phyloP scores from a whole-genome alignment of 2,113 vertebrate genomes.

The Desmodus rotundus region DNA sequence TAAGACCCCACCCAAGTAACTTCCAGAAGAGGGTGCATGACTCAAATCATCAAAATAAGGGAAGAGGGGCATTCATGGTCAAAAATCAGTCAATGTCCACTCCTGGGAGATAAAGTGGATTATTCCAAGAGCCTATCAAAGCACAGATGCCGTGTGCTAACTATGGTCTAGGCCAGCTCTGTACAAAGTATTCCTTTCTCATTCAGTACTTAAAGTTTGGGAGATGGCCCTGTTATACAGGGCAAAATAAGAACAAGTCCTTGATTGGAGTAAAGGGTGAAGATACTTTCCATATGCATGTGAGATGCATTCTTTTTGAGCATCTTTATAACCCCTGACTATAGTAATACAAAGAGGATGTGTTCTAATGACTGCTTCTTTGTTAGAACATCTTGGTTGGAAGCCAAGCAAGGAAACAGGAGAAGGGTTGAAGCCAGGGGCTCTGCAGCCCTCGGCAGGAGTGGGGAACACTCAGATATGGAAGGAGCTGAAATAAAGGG shows the following conservation, averaged over 20 bases:
- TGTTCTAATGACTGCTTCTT: conserved; percentile 43
- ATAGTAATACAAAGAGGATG: background rate
- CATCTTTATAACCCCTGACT: background rate
- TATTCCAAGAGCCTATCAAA: background rate
- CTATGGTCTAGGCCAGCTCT: background rate
- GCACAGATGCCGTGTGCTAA: background rate
- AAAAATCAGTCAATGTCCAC: background rate
- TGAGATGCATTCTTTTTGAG: background rate
- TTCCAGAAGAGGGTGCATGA: background rate
- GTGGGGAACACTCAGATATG: background rate
- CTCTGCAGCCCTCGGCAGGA: background rate
- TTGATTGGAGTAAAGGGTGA: background rate
- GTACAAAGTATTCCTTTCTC: background rate
- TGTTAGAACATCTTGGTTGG: conserved; percentile 37
- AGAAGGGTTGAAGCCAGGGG: background rate
- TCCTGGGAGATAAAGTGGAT: background rate
- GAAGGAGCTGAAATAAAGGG: background rate
- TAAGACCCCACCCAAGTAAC: background rate
- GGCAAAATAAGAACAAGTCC: background rate
- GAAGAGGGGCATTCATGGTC: background rate
- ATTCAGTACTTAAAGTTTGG: background rate
- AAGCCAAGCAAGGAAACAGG: conserved; percentile 33
- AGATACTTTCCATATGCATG: background rate
- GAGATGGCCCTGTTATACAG: background rate
- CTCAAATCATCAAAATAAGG: background rate